Evolutionary conservation across 2,888 invertebrate genomes (phyloP), one percentile per base, ranked within the genome.

Genomic region (Petrolisthes cinctipes): DNA sequence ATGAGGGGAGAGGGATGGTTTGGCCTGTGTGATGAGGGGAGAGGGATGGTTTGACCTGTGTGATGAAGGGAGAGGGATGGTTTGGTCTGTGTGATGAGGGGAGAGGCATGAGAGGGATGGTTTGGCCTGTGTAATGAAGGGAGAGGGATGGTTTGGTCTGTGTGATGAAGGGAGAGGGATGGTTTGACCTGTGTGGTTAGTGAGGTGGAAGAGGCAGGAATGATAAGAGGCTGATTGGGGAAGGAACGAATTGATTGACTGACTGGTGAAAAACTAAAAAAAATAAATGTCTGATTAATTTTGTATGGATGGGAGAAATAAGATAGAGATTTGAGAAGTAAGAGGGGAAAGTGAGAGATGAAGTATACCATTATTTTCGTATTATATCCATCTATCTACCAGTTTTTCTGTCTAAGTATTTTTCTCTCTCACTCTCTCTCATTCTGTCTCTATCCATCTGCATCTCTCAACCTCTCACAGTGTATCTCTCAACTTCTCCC

Each of bases 271-370:
- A n/a, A n/a, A n/a, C n/a, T n/a, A n/a, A n/a, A n/a, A n/a, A n/a
- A n/a, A n/a, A n/a, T n/a, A n/a, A n/a, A n/a, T n/a, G n/a, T n/a
- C n/a, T 68, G n/a, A 9, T 5, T 20, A n/a, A 9, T 17, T n/a
- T 68, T 4, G 20, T 68, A n/a, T 23, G 56, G 79, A 37, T n/a
- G 17, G 37, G 37, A 37, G 37, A 37, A 37, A 37, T 37, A 37
- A 37, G 37, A 37, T 37, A 37, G 37, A 97, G 97, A 92, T 97
- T 97, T 89, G 97, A 1, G 37, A 37, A 37, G 37, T 37, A 37
- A 37, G 37, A 37, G 37, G 0, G 37, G 37, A 37, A 37, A 37
- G 37, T 37, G 37, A 37, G 37, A 37, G 37, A 37, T 37, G 2
- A 37, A 37, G 37, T 37, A 37, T 37, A 37, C 37, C 2, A 37